These are phyloP conservation scores for Proteles cristata DNA, from an alignment of 2,113 vertebrate genomes.

Conservation along the genomic window DNA sequence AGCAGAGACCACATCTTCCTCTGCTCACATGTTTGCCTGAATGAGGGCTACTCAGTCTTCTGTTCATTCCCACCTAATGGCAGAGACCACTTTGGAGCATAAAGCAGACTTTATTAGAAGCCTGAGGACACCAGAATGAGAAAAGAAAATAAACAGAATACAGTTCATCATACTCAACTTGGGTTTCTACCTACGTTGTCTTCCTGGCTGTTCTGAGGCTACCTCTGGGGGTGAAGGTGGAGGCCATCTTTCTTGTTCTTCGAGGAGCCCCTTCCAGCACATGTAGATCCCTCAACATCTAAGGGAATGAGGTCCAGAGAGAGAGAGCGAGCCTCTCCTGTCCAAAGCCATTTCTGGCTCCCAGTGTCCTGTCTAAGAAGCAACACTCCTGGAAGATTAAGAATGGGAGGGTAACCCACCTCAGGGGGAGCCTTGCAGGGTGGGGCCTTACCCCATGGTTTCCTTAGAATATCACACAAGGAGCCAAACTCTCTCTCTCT, in stretches of 20 bases:
- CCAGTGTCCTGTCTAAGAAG: background rate
- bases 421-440: background rate
- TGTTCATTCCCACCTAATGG: background rate
- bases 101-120: background rate
- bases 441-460: background rate
- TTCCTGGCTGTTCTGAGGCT: background rate
- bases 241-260: background rate
- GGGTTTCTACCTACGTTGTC: background rate
- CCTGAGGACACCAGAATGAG: background rate
- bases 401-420: background rate
- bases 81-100: background rate
- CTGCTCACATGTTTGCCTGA: background rate
- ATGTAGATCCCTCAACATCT: background rate
- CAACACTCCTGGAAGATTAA: too few species aligned
- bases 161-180: background rate
- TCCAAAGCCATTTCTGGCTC: background rate
- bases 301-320: background rate
- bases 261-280: background rate
- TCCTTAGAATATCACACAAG: background rate
- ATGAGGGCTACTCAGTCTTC: background rate
- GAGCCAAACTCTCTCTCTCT: background rate
- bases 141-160: background rate
- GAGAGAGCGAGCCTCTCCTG: background rate
- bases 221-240: background rate
- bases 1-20: background rate